phyloP scores from a whole-genome alignment of 2,797 vertebrate genomes.

The Tragelaphus eurycerus region DNA sequence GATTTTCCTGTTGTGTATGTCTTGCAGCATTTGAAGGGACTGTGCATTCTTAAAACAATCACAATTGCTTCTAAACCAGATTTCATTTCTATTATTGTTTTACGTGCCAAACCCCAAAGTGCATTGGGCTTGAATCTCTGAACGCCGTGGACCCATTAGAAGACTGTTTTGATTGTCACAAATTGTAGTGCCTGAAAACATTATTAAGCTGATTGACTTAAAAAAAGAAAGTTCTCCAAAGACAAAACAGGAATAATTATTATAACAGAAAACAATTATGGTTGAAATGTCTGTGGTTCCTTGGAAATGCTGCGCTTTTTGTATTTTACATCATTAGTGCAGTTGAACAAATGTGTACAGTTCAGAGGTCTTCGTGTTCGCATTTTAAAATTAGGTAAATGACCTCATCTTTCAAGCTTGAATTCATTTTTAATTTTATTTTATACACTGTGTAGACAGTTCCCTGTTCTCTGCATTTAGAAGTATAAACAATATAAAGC shows the following conservation, averaged over 20 bases:
- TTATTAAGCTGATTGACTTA: conserved; percentile 67
- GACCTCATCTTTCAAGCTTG: conserved; percentile 86
- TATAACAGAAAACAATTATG: conserved; percentile 61
- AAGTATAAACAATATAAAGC: conserved; percentile 91
- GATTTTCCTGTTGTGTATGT: conserved; percentile 87
- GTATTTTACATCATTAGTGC: conserved; percentile 85
- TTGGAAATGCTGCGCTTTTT: conserved; percentile 89
- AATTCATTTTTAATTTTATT: conserved; percentile 85
- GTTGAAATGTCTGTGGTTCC: conserved; percentile 85
- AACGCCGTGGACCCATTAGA: conserved; percentile 73
- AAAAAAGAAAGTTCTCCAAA: conserved; percentile 69
- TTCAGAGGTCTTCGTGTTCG: conserved; percentile 88
- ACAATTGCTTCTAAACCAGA: conserved; percentile 75
- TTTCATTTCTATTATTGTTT: conserved; percentile 81
- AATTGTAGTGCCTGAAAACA: conserved; percentile 71
- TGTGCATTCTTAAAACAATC: conserved; percentile 81
- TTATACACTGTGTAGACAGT: conserved; percentile 91
- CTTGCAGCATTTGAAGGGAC: conserved; percentile 90
- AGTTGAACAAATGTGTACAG: conserved; percentile 88
- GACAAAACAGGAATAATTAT: conserved; percentile 63
- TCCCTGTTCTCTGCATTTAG: conserved; percentile 92
- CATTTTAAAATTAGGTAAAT: conserved; percentile 85
- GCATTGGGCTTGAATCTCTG: conserved; percentile 73
- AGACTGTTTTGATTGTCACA: conserved; percentile 71
- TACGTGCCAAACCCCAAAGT: conserved; percentile 84